A percentile compares a stretch with the other conserved stretches of the same genome.
These are phyloP conservation scores for Neodon shergylaensis DNA, from an alignment of 2,113 vertebrate genomes.

Conservation along the genomic window DNA sequence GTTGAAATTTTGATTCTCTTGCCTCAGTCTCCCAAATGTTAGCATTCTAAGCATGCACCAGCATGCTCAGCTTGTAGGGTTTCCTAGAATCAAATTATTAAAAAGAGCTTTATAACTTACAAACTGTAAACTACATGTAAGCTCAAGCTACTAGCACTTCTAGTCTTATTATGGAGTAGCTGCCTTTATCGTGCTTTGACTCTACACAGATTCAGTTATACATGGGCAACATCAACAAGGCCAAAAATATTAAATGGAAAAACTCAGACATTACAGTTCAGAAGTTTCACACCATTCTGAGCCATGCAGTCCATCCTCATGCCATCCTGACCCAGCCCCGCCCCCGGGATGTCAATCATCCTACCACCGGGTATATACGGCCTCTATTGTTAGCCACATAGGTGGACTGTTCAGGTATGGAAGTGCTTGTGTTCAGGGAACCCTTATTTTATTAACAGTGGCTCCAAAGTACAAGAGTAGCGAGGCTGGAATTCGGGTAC, in stretches of 20 bases:
- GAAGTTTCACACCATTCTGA: not conserved
- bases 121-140: not conserved
- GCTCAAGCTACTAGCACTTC: not conserved
- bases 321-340: too few relatives aligned
- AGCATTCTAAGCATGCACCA: not conserved
- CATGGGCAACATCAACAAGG: not conserved
- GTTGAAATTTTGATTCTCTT: not conserved
- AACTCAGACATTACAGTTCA: not conserved
- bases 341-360: not conserved
- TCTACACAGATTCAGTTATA: not conserved
- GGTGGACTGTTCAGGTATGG: not conserved
- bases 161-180: not conserved
- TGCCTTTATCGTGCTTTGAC: not conserved
- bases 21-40: not conserved
- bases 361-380: not conserved
- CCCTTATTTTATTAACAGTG: not conserved
- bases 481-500: not conserved
- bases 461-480: not conserved
- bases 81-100: constrained; percentile 6
- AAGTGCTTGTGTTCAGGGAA: not conserved
- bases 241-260: not conserved
- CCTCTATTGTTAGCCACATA: not conserved
- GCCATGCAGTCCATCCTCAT: not conserved
- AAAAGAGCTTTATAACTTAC: not conserved
- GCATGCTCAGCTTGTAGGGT: not conserved